Evolutionary conservation across 1,140 invertebrate genomes (phyloP).

Genomic region (Chlorops oryzae): DNA sequence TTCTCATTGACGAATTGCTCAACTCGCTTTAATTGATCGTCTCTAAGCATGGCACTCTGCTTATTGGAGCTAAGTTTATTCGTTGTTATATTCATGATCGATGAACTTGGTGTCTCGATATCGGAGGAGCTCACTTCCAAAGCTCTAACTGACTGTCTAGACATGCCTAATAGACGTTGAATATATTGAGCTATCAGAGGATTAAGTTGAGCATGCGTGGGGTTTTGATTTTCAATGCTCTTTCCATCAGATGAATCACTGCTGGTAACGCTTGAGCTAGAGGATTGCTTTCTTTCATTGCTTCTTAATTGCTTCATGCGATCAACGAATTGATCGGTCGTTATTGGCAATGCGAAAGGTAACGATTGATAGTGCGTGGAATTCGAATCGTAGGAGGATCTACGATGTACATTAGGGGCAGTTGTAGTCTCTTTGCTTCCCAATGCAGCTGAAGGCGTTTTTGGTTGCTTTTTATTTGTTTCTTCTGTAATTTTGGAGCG

Average conservation of each 20-base stretch:
- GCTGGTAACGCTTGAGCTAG: too few species aligned
- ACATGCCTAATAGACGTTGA: conserved; percentile 37
- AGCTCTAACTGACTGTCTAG: conserved; percentile 19
- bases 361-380: too few species aligned
- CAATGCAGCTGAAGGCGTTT: background rate
- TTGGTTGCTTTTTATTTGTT: background rate
- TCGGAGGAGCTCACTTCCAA: conserved; percentile 28
- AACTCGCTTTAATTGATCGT: conserved; percentile 22
- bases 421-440: background rate
- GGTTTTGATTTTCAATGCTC: background rate
- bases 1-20: conserved; percentile 37
- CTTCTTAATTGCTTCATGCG: too few species aligned
- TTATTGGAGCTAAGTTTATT: conserved; percentile 16
- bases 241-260: too few species aligned
- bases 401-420: too few species aligned
- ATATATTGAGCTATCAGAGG: conserved; percentile 36
- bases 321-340: too few species aligned
- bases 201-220: conserved; percentile 18
- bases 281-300: too few species aligned
- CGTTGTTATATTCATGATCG: conserved; percentile 26
- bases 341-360: too few species aligned
- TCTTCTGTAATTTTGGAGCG: conserved; percentile 2
- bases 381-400: too few species aligned
- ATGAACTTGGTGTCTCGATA: conserved; percentile 29
- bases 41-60: conserved; percentile 5